Percentiles rank a stretch among this genome's conserved stretches.
phyloP scores from a whole-genome alignment of 2,113 vertebrate genomes.

The Colistium nudipinnis region DNA sequence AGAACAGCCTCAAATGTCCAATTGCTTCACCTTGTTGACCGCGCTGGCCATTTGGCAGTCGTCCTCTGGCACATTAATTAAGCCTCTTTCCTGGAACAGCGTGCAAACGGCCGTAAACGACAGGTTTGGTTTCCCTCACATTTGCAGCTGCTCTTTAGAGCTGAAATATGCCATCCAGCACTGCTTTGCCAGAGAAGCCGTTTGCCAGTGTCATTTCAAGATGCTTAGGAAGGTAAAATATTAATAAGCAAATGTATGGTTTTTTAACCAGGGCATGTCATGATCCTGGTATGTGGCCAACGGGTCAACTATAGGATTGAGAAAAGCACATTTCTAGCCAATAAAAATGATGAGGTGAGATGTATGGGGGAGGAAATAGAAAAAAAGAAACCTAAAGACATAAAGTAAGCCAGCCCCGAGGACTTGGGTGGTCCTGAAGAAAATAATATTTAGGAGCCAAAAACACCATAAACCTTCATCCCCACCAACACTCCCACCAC shows the following conservation, averaged over 20 bases:
- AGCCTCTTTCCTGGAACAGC: constrained; percentile 32
- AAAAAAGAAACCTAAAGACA: background rate
- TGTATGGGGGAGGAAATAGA: background rate
- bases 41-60: constrained; percentile 4
- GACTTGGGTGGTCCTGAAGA: constrained; percentile 14
- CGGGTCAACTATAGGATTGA: too few species aligned
- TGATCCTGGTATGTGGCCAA: too few species aligned
- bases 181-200: background rate
- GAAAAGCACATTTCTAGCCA: too few species aligned
- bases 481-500: background rate
- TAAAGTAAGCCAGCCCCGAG: background rate
- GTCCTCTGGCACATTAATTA: constrained; percentile 38
- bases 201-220: too few species aligned
- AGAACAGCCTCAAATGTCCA: constrained; percentile 34
- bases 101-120: background rate
- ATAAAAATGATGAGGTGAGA: background rate
- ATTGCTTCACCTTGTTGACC: constrained; percentile 32
- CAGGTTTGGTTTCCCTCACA: background rate
- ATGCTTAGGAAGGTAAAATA: too few species aligned
- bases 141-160: constrained; percentile 1
- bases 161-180: background rate
- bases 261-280: too few species aligned
- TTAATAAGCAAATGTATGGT: too few species aligned
- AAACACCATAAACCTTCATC: constrained; percentile 8
- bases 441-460: background rate